phyloP scores from a whole-genome alignment of 2,888 invertebrate genomes.

The Ophion obscuratus region DNA sequence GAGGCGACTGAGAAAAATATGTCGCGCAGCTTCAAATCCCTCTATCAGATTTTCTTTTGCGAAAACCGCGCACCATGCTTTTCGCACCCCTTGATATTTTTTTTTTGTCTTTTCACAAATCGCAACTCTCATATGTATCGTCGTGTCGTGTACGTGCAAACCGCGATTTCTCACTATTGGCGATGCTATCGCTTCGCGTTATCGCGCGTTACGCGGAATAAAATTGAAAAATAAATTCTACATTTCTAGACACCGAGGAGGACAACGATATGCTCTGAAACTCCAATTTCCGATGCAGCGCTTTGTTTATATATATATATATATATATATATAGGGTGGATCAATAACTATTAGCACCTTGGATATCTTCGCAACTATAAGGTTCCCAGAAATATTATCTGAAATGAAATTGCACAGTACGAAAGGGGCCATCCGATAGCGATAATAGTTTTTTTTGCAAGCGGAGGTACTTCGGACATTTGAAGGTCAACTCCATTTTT shows the following conservation, averaged over 20 bases:
- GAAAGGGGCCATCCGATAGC: too few species aligned
- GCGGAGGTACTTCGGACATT: too few species aligned
- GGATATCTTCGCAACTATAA: too few species aligned
- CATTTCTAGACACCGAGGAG: constrained; percentile 64
- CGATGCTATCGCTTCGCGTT: constrained; percentile 2
- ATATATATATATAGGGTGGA: too few species aligned
- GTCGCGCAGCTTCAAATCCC: background rate
- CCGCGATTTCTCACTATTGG: constrained; percentile 23
- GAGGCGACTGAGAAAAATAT: background rate
- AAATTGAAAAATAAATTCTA: constrained; percentile 44
- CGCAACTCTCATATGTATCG: constrained; percentile 22
- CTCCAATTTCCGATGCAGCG: constrained; percentile 27
- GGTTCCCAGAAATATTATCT: too few species aligned
- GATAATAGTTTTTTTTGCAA: too few species aligned
- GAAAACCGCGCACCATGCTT: background rate
- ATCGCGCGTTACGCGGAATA: constrained; percentile 11
- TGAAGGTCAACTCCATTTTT: too few species aligned
- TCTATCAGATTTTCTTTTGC: background rate
- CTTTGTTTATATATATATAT: background rate
- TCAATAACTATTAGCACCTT: too few species aligned
- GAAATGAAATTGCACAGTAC: too few species aligned
- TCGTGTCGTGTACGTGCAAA: constrained; percentile 6
- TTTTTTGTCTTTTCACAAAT: constrained; percentile 8
- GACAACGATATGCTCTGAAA: constrained; percentile 63
- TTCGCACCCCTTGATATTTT: background rate